Evolutionary conservation across 2,113 vertebrate genomes (phyloP), one percentile per base, ranked within the genome.

Genomic region (Eleginops maclovinus): DNA sequence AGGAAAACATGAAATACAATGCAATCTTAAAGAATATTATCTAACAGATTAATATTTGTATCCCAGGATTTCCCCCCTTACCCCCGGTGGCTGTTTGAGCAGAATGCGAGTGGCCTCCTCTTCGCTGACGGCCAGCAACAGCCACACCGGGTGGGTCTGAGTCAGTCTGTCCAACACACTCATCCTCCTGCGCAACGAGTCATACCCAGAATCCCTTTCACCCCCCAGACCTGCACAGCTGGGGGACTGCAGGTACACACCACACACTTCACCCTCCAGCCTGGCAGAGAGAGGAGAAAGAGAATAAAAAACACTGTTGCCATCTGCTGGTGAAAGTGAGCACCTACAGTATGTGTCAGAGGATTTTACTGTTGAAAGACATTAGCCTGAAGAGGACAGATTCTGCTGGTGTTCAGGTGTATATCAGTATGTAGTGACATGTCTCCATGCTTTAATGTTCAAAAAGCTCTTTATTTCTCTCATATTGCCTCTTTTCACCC

Each of bases 111-210:
- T 12, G 0, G 95, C 96, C 78, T 97, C 96, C 16, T 95, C 93
- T 28, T 98, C 96, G 9, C 87, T 95, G 80, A 98, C 88, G 2
- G 91, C 83, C 65, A 98, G 95, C 88, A 97, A 96, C 44, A 99
- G 92, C 97, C 97, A 99, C 53, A 96, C 94, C 0, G 95, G 92
- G 79, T 99, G 96, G 2, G 97, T 98, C 64, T 96, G 95, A 5
- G 96, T 96, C 47, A 99, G 95, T 60, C 96, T 90, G 91, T 99
- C 97, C 89, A 98, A 73, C 77, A 98, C 95, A 77, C 97, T 99
- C 85, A 98, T 95, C 86, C 95, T 95, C 86, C 94, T 94, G 49
- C 95, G 93, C 15, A 97, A 88, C 28, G 95, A 97, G 84, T 98
- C 96, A 8, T 97, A 97, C 66, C 96, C 97, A 58, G 96, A 97